Base-by-base conservation (phyloP, 2,888 invertebrate species). In the Caenorhabditis wallacei region DNA sequence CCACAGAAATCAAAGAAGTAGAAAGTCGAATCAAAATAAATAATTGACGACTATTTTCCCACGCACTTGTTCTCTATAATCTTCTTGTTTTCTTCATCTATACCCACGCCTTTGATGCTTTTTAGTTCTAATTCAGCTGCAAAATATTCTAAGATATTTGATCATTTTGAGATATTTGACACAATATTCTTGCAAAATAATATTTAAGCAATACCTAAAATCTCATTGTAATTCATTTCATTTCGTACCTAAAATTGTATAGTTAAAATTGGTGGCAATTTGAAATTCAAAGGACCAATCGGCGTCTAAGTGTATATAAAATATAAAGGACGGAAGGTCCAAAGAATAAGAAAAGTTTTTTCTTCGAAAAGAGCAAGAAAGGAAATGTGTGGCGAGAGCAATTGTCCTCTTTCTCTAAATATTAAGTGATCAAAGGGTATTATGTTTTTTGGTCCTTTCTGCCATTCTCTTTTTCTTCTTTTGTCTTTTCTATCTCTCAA, bases 361-460 rank as follows among this genome's bases (percentile, higher is more conserved):
- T n/a, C n/a, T n/a, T n/a, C n/a, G n/a, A 18, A 48, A 48, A 7
- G 46, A 7, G 46, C 16, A 35, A 18, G 35, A 54, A 74, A 46
- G 63, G 43, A 64, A 66, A 56, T 24, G 63, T 24, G 53, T 54
- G 43, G 35, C 11, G 22, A n/a, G 54, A 43, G 54, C 56, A 64
- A 57, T 56, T 66, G 56, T 66, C 54, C 26, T 4, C 30, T 64
- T 22, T 35, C 18, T 18, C 66, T 20, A 56, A 64, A 63, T 66
- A 22, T 68, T 75, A 57, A 64, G 57, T 59, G 75, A 75, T 75
- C 75, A 66, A 75, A 75, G 66, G 51, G 59, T 75, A 68, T 57
- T 68, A 75, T 75, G 75, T 59, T 75, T 66, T 75, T 48, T 75
- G 66, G 75, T 75, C 75, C 66, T 53, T 53, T 63, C 53, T 64